phyloP scores from a whole-genome alignment of 53 echinoderm and acorn worm genomes.

The Stichopus horrens region DNA sequence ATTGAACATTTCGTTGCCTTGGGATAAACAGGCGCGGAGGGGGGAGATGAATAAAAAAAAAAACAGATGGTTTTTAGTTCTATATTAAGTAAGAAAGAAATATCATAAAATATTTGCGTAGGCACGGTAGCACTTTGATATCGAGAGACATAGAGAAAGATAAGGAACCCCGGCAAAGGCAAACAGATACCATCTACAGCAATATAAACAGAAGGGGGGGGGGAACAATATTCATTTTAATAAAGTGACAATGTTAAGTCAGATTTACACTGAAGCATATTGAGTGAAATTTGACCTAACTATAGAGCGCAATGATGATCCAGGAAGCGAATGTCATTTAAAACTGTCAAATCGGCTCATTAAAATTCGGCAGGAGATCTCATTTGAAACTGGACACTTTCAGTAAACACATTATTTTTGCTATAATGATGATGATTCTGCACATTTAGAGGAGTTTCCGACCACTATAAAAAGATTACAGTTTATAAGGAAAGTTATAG shows the following conservation, averaged over 20 bases:
- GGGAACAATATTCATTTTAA: background rate
- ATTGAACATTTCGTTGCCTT: background rate
- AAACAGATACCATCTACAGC: no score
- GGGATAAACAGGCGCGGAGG: background rate
- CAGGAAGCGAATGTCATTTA: background rate
- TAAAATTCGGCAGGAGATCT: background rate
- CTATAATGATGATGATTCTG: background rate
- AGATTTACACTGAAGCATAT: background rate
- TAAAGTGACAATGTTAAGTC: background rate
- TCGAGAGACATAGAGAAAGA: background rate
- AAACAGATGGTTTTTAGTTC: background rate
- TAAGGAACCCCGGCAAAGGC: no score
- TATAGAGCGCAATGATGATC: background rate
- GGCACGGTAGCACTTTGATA: background rate
- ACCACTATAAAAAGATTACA: no score
- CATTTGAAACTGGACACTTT: background rate
- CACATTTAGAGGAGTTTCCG: no score
- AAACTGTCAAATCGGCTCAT: background rate
- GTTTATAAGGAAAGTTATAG: no score
- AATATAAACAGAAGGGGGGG: no score
- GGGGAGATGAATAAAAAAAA: background rate
- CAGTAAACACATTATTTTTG: background rate
- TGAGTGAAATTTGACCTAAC: background rate
- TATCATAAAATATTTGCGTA: background rate
- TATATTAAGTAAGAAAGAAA: background rate